Evolutionary conservation across 2,113 vertebrate species (phyloP).

Genomic region (Lophotis ruficrista): DNA sequence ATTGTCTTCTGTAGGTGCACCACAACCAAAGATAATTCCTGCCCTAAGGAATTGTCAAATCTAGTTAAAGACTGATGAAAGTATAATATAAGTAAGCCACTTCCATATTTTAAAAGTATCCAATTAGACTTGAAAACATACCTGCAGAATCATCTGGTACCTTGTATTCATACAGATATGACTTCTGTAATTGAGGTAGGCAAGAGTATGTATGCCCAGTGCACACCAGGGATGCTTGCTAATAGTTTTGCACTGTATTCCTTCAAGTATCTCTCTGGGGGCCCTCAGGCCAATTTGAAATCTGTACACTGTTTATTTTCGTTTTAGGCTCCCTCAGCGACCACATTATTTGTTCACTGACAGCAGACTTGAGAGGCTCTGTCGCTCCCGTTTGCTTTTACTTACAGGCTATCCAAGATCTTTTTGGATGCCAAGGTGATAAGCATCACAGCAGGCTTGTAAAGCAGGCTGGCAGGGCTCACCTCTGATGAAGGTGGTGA

Average conservation of each 20-base stretch:
- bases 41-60: not conserved
- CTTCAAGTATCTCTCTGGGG: not conserved
- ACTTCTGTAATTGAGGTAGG: not conserved
- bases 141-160: not conserved
- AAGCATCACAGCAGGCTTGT: not conserved
- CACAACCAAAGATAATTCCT: not conserved
- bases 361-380: not conserved
- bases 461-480: not conserved
- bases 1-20: not conserved
- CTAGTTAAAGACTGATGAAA: not conserved
- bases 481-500: not conserved
- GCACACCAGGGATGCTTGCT: not conserved
- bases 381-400: rapidly evolving
- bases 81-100: not conserved
- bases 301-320: not conserved
- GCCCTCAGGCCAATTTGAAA: not conserved
- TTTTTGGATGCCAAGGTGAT: not conserved
- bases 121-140: not conserved
- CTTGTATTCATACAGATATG: not conserved
- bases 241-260: not conserved
- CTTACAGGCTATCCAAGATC: not conserved
- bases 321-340: not conserved
- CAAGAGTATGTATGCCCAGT: not conserved
- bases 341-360: not conserved
- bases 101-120: not conserved